Conservation (phyloP, 2,797 vertebrate genomes). For the Geotrypetes seraphini region DNA sequence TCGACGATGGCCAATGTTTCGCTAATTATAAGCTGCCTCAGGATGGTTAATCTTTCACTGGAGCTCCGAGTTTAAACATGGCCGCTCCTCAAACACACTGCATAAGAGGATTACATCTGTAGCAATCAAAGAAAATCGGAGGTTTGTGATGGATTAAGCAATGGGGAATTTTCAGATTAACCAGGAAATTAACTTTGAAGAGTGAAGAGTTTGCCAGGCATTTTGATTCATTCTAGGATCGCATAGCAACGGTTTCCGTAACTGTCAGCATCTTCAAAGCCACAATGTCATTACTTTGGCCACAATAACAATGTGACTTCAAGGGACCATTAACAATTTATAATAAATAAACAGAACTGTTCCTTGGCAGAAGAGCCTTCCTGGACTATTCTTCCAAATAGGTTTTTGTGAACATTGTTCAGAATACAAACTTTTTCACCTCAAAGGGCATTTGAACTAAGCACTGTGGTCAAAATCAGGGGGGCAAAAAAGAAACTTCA, state of each 20-base stretch:
- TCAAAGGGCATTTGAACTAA: neutral
- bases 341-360: slow-evolving; percentile 6
- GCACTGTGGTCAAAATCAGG: neutral
- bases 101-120: slow-evolving; percentile 19
- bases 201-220: slow-evolving; percentile 20
- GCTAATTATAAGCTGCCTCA: too few species aligned
- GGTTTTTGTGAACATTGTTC: too few species aligned
- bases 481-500: too few species aligned
- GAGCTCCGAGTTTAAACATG: too few species aligned
- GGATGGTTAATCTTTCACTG: too few species aligned
- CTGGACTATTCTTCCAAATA: neutral
- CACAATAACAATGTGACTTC: slow-evolving; percentile 20
- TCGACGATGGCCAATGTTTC: too few species aligned
- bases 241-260: slow-evolving; percentile 24
- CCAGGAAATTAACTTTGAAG: slow-evolving; percentile 26
- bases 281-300: slow-evolving; percentile 8
- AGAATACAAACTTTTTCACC: too few species aligned
- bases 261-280: slow-evolving; percentile 18
- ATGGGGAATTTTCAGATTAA: slow-evolving; percentile 23
- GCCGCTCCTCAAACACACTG: too few species aligned
- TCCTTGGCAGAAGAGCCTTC: neutral
- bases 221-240: slow-evolving; percentile 23
- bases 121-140: slow-evolving; percentile 26
- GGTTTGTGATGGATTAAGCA: slow-evolving; percentile 27
- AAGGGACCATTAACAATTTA: slow-evolving; percentile 12